Evolutionary conservation across 2,797 vertebrate species (phyloP), one percentile per base, ranked within the genome.

Genomic region (Acanthurus leucopareius): DNA sequence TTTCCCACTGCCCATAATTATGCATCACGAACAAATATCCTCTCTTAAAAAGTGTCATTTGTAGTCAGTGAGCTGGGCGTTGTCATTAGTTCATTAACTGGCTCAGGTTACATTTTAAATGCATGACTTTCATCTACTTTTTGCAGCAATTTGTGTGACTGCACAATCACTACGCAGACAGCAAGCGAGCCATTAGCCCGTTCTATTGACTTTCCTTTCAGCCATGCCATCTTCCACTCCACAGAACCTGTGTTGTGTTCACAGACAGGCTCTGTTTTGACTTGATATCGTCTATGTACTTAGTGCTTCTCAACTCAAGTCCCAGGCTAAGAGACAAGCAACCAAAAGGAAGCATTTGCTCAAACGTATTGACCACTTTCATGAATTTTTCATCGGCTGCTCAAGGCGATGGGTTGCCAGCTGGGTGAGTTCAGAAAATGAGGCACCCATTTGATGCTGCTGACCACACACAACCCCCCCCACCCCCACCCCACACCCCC

Each of bases 361-460:
- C 81, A 83, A 85, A 91, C 38, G 47, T 91, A 94, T 94, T 80
- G 91, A 93, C 88, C 82, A 62, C 85, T 77, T 69, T 86, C 89
- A 93, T 94, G 84, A 87, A 93, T 93, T 84, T 93, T 93, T 92
- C 89, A 93, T 89, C 0, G 42, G 75, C 82, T 61, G 87, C 89
- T 90, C 76, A 86, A 86, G 89, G 86, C 88, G 32, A 78, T 77
- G 80, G 84, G 80, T 66, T 84, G 82, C 85, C 80, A 86, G 86
- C 72, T 79, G 75, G 80, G 63, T 76, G 69, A 61, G 72, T 77
- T 62, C 84, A 83, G 82, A 70, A 76, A 79, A 83, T 49, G 83
- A 87, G 82, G 84, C 74, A 20, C 60, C 74, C 73, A 58, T 79
- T 77, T 32, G 42, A 62, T 77, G 78, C 85, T 16, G 70, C 74